phyloP scores from a whole-genome alignment of 2,888 invertebrate species.

The Biston stratarius region DNA sequence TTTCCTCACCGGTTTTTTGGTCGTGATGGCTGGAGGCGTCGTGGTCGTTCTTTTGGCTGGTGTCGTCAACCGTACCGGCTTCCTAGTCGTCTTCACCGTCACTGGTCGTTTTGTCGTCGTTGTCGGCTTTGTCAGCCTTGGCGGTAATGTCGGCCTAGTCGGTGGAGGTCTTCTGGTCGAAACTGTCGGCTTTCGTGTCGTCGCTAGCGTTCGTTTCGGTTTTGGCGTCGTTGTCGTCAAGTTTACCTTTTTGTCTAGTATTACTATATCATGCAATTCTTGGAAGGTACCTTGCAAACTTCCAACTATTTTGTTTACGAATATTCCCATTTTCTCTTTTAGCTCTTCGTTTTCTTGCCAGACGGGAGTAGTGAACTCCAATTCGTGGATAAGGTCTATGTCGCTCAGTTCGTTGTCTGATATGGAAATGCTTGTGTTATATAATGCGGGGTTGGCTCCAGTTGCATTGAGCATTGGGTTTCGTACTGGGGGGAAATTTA shows the following conservation, averaged over 20 bases:
- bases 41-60: conserved; percentile 63
- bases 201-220: conserved; percentile 71
- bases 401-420: conserved; percentile 77
- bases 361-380: conserved; percentile 91
- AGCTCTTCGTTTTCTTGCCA: conserved; percentile 92
- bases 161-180: conserved; percentile 75
- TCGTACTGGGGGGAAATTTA: conserved; percentile 94
- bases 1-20: conserved; percentile 72
- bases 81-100: conserved; percentile 74
- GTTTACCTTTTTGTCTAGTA: conserved; percentile 78
- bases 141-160: conserved; percentile 68
- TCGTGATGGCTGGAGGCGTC: conserved; percentile 58
- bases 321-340: conserved; percentile 92
- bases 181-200: conserved; percentile 77
- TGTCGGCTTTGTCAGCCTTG: conserved; percentile 63
- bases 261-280: conserved; percentile 91
- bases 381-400: conserved; percentile 78
- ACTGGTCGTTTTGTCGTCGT: conserved; percentile 72
- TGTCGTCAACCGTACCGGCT: conserved; percentile 71
- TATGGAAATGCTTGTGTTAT: conserved; percentile 81
- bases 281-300: conserved; percentile 94
- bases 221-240: conserved; percentile 75
- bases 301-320: conserved; percentile 94
- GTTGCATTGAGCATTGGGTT: conserved; percentile 93
- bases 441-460: conserved; percentile 79